Base-by-base conservation (phyloP, 2,113 vertebrate species). In the Triplophysa tibetana region DNA sequence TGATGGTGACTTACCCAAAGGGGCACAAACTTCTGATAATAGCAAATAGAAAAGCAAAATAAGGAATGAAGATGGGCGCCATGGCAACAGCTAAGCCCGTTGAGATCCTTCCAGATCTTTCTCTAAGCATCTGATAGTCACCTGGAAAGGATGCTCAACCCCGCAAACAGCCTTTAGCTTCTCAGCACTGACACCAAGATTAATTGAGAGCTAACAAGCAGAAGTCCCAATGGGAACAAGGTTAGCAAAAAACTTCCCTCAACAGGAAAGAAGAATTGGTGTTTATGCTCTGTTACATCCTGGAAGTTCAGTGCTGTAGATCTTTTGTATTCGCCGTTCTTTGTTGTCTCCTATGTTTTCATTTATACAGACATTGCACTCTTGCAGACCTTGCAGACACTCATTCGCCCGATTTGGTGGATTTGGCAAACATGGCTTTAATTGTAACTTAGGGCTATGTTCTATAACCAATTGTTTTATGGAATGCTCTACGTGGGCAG, bases 51-150 rank as follows among this genome's bases (percentile, higher is more conserved):
- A n/a, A 54, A 33, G 48, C 26, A 65, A 70, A 76, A 70, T 8
- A 45, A 50, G 17, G 43, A 76, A 75, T 76, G 74, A 70, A 70
- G 48, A 38, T 76, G 66, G 78, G 41, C 33, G 41, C 50, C 62
- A 74, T 74, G 48, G 62, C 77, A 70, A 79, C 77, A 70, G 66
- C 38, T 24, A 78, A 74, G 80, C 56, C 61, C 52, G 62, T 23
- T 75, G 72, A 41, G 65, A 76, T 80, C 19, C 38, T 66, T 65
- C 62, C 62, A 38, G 60, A 70, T 50, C 43, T 79, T 63, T 63
- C 72, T 48, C 14, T 29, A 75, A 26, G 33, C 72, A 75, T 75
- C 56, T 26, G 72, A 80, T 41, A 43, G 69, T 64, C 56, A 52
- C 61, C 70, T 65, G 60, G 78, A 70, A 45, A 79, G 54, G 33